Evolutionary conservation across 2,888 invertebrate species (phyloP), one percentile per base, ranked within the genome.

Genomic region (Erpobdella octoculata): DNA sequence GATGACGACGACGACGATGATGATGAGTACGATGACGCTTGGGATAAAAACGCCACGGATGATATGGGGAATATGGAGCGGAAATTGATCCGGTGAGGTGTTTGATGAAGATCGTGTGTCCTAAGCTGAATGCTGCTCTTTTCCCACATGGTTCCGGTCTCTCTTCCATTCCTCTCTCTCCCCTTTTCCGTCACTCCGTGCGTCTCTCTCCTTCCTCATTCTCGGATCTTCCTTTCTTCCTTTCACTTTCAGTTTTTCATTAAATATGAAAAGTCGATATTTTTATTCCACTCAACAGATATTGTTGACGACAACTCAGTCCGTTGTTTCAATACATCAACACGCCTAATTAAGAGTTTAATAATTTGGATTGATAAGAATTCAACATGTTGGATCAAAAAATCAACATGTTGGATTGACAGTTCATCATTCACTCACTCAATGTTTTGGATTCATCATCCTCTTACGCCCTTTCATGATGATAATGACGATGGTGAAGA

Each of bases 401-500:
- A n/a, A n/a, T n/a, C n/a, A n/a, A n/a, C n/a, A n/a, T n/a, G n/a
- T n/a, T n/a, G n/a, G n/a, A n/a, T n/a, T n/a, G n/a, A n/a, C n/a
- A n/a, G n/a, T n/a, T n/a, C n/a, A n/a, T n/a, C n/a, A n/a, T n/a
- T n/a, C n/a, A n/a, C n/a, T n/a, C n/a, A n/a, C n/a, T n/a, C n/a
- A n/a, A n/a, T n/a, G n/a, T n/a, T n/a, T n/a, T n/a, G n/a, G n/a
- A n/a, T n/a, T n/a, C n/a, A n/a, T n/a, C n/a, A n/a, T n/a, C n/a
- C n/a, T n/a, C n/a, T n/a, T n/a, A n/a, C n/a, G n/a, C n/a, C n/a
- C n/a, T n/a, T n/a, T n/a, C n/a, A 58, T 58, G 28, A 58, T 31
- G 6, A 31, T 8, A 15, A 35, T 36, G 58, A 69, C 61, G 69
- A 69, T 69, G 69, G 33, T 69, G 69, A 61, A 12, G 69, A 69